phyloP scores from a whole-genome alignment of 2,888 invertebrate genomes.

The Ophion costatus region DNA sequence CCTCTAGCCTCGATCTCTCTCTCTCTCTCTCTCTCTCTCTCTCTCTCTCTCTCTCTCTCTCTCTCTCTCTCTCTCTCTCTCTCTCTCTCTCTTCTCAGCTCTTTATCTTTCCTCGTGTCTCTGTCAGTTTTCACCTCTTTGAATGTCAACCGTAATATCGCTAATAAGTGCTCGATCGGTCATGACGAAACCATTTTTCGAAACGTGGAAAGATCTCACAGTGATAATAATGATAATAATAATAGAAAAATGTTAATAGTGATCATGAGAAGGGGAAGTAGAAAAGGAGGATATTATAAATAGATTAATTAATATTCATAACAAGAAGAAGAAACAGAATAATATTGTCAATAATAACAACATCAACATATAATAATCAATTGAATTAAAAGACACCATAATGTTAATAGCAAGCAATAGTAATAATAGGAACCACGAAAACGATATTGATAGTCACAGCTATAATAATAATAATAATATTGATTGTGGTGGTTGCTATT shows the following conservation, averaged over 20 bases:
- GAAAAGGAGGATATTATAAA: background rate
- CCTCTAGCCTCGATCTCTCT: background rate
- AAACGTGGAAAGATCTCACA: background rate
- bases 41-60: background rate
- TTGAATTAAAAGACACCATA: too few relatives aligned
- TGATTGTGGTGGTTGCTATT: too few relatives aligned
- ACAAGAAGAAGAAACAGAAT: background rate
- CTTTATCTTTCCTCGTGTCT: background rate
- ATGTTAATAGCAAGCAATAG: background rate
- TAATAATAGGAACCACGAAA: background rate
- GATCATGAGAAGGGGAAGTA: background rate
- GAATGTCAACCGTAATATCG: background rate
- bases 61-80: background rate
- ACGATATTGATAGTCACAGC: too few relatives aligned
- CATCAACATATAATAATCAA: too few relatives aligned
- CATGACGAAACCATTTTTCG: background rate
- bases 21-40: background rate
- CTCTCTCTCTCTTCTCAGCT: background rate
- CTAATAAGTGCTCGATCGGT: background rate
- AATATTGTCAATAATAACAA: background rate
- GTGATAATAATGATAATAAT: background rate
- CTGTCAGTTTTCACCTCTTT: background rate
- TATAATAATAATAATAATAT: too few relatives aligned
- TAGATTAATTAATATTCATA: background rate
- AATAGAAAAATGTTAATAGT: background rate